Evolutionary conservation across 2,888 invertebrate species (phyloP), one percentile per base, ranked within the genome.

Genomic region (Nowickia ferox): DNA sequence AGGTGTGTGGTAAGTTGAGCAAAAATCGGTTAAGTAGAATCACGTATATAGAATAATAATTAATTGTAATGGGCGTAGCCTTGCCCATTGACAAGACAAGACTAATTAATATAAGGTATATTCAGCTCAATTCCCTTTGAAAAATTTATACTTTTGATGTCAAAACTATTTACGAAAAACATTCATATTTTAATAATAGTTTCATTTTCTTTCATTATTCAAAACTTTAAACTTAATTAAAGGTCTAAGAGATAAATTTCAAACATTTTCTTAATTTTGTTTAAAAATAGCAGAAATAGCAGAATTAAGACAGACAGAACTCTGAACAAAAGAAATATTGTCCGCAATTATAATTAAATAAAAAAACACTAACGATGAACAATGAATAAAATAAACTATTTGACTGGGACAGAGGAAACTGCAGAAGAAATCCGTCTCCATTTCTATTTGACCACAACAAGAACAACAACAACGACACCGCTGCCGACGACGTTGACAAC

Each of bases 301-400:
- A 30, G 42, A 22, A 40, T 53, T 53, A 30, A 51, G 6, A 30
- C 30, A 30, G 30, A 30, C 30, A 30, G 8, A 22, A 10, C 61
- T 30, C 55, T 40, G 10, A 10, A 66, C 74, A 17, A 59, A 74
- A 69, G 59, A 69, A 79, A 69, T 71, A 53, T 59, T 75, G 72
- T 65, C 72, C 59, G 63, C 86, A 76, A 83, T 86, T 86, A 80
- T 79, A 83, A 86, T 86, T 83, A 80, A 83, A 86, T 83, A 76
- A 86, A 75, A 83, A 80, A 30, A 30, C 61, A 71, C 78, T 82
- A 77, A 85, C 85, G 59, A 82, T 57, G 63, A 72, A 61, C 74
- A 63, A 51, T 77, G 74, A 66, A 68, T 61, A 51, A 15, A 48
- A 69, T 48, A 61, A 15, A 42, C 48, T 19, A 42, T 38, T 2